These are phyloP conservation scores for Pholis gunnellus DNA, from an alignment of 2,113 vertebrate species.

Conservation along the genomic window DNA sequence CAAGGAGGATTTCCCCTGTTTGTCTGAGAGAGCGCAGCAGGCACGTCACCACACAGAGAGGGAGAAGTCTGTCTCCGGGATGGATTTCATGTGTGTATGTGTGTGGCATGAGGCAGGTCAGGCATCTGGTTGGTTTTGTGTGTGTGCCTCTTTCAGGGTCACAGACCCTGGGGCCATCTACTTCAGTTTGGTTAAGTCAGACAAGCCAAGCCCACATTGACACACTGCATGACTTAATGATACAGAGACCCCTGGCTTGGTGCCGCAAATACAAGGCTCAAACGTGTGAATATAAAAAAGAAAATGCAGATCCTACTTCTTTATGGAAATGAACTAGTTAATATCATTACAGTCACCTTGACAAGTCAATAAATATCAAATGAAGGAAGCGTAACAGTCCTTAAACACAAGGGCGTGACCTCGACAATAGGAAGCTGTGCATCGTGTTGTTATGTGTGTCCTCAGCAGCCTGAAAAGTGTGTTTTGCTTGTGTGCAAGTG, in stretches of 20 bases:
- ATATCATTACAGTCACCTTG: slow-evolving; percentile 68
- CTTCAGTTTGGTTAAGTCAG: slow-evolving; percentile 69
- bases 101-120: slow-evolving; percentile 53
- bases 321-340: slow-evolving; percentile 67
- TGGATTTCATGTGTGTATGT: slow-evolving; percentile 57
- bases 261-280: slow-evolving; percentile 35
- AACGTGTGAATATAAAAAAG: slow-evolving; percentile 39
- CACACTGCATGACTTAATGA: slow-evolving; percentile 72
- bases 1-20: slow-evolving; percentile 83
- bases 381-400: slow-evolving; percentile 54
- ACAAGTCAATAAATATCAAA: slow-evolving; percentile 71
- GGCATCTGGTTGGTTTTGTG: slow-evolving; percentile 46
- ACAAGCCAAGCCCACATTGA: slow-evolving; percentile 73
- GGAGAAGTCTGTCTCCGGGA: slow-evolving; percentile 67
- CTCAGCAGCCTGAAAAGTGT: slow-evolving; percentile 42
- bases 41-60: slow-evolving; percentile 37
- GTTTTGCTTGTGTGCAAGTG: slow-evolving; percentile 49
- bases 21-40: slow-evolving; percentile 68
- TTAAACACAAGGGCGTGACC: slow-evolving; percentile 66
- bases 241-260: slow-evolving; percentile 46
- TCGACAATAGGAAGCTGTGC: slow-evolving; percentile 52
- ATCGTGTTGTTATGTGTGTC: slow-evolving; percentile 51
- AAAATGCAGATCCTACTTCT: slow-evolving; percentile 42
- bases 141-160: slow-evolving; percentile 61
- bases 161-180: slow-evolving; percentile 67